A percentile compares a stretch with the other conserved stretches of the same genome.
Evolutionary conservation across 2,888 invertebrate genomes (phyloP).

Genomic region (Melinopterus prodromus): DNA sequence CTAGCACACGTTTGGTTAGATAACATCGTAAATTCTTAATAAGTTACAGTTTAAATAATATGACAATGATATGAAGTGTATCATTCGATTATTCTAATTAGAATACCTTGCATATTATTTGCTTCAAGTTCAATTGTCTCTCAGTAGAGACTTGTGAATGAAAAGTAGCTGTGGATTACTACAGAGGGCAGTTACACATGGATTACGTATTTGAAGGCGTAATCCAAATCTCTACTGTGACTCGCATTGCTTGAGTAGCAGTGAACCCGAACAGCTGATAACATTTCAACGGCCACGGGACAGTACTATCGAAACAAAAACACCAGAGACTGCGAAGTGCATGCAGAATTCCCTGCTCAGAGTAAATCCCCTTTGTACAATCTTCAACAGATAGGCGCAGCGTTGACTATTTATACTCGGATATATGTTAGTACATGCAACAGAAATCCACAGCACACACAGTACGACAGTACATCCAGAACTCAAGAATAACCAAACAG

Average conservation of each 20-base stretch:
- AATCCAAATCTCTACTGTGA: not conserved
- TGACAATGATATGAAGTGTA: too few relatives aligned
- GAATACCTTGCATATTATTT: too few relatives aligned
- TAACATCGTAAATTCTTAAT: too few relatives aligned
- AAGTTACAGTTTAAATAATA: too few relatives aligned
- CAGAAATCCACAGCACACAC: not conserved
- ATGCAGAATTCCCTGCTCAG: not conserved
- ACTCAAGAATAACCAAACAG: not conserved
- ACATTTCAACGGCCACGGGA: not conserved
- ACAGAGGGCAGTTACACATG: not conserved
- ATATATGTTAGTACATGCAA: not conserved
- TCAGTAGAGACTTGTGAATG: not conserved
- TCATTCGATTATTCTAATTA: too few relatives aligned
- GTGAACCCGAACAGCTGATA: not conserved
- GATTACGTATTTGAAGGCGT: not conserved
- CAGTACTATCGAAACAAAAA: not conserved
- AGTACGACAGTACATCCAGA: not conserved
- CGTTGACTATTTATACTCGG: not conserved
- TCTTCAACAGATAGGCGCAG: not conserved
- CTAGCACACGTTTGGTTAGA: too few relatives aligned
- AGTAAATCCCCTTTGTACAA: constrained; percentile 18
- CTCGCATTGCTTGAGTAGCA: not conserved
- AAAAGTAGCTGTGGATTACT: not conserved
- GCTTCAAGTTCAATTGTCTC: too few relatives aligned
- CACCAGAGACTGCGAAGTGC: not conserved